Percentiles rank a stretch among this genome's conserved stretches.
These are phyloP conservation scores for Drosophila willistoni DNA, from an alignment of 1,140 invertebrate species.

Conservation along the genomic window DNA sequence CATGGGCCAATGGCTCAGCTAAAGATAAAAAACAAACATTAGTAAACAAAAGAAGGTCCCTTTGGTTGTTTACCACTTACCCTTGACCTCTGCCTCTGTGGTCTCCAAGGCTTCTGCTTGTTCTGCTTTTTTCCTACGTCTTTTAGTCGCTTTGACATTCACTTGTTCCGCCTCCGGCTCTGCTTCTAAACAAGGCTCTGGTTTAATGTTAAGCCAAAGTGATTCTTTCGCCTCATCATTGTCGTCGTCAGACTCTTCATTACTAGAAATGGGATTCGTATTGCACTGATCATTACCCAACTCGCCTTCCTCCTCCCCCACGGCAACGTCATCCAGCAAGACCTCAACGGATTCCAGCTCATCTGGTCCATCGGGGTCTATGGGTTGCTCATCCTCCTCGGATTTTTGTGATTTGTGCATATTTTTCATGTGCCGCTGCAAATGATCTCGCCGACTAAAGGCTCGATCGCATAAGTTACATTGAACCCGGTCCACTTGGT, in stretches of 20 bases:
- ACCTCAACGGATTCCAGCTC: slow-evolving; percentile 61
- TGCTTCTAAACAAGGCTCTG: slow-evolving; percentile 48
- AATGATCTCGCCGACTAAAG: slow-evolving; percentile 68
- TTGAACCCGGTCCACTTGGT: slow-evolving; percentile 43
- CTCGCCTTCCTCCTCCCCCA: slow-evolving; percentile 28
- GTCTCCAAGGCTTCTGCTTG: slow-evolving; percentile 1
- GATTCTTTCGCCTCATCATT: slow-evolving; percentile 55
- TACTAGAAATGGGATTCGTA: slow-evolving; percentile 77
- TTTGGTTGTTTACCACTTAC: slow-evolving; percentile 13
- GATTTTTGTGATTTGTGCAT: slow-evolving; percentile 48
- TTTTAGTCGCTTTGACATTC: slow-evolving; percentile 17
- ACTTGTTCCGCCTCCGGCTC: slow-evolving; percentile 38
- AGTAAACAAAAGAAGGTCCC: not conserved
- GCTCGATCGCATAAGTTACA: slow-evolving; percentile 58
- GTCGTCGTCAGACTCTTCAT: slow-evolving; percentile 61
- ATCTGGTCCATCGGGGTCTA: slow-evolving; percentile 40
- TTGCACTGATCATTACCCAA: slow-evolving; percentile 42
- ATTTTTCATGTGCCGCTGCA: slow-evolving; percentile 65
- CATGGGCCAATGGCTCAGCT: slow-evolving; percentile 46
- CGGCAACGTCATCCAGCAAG: slow-evolving; percentile 41
- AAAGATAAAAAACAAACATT: not conserved
- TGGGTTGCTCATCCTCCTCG: slow-evolving; percentile 39
- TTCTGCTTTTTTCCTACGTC: slow-evolving; percentile 34
- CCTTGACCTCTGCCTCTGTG: slow-evolving; percentile 30
- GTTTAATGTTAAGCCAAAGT: slow-evolving; percentile 68